Percentiles rank a stretch among this genome's conserved stretches.
Conservation (phyloP, 2,797 vertebrate genomes). For the Scolopax rusticola region DNA sequence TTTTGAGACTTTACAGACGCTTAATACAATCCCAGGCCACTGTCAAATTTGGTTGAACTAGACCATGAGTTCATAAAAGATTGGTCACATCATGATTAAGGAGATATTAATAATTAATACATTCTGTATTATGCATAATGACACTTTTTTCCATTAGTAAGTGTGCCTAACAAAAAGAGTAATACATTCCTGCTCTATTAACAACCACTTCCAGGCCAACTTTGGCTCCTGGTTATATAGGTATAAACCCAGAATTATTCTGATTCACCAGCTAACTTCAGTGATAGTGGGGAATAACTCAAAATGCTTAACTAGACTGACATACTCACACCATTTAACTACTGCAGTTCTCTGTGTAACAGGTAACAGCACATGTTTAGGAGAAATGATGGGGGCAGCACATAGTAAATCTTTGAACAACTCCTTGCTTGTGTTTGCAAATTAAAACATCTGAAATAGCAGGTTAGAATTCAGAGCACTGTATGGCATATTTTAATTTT, state of each 20-base stretch:
- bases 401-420: not conserved
- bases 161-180: not conserved
- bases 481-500: not conserved
- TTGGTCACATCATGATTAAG: not conserved
- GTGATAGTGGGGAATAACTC: not conserved
- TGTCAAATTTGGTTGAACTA: not conserved
- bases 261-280: not conserved
- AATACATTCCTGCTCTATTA: not conserved
- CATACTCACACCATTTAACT: not conserved
- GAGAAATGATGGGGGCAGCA: not conserved
- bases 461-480: not conserved
- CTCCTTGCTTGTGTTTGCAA: not conserved
- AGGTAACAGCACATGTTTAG: not conserved
- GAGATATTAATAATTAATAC: not conserved
- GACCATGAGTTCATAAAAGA: not conserved
- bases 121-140: not conserved
- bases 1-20: not conserved
- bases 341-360: not conserved
- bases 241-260: not conserved
- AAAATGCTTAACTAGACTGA: not conserved
- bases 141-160: not conserved
- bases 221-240: not conserved
- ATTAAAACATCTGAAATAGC: not conserved
- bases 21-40: not conserved
- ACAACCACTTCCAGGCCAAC: not conserved